A percentile compares a stretch with the other conserved stretches of the same genome.
Evolutionary conservation across 1,140 invertebrate species (phyloP).

Genomic region (Eurytemora carolleeae): DNA sequence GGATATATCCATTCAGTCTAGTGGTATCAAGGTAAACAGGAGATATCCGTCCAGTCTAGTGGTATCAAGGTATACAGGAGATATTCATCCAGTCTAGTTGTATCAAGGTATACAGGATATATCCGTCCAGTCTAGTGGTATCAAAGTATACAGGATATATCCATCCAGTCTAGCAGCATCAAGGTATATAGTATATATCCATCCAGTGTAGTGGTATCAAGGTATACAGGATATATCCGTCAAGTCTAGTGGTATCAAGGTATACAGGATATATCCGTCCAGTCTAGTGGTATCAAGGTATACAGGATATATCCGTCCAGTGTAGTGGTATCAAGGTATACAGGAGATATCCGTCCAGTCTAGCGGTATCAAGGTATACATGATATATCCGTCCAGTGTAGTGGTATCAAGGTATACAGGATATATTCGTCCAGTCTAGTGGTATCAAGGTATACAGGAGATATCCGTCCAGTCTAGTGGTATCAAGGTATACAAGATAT

Average conservation of each 20-base stretch:
- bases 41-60: too few species aligned
- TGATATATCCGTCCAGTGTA: conserved; percentile 92
- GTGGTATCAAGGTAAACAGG: conserved; percentile 79
- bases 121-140: not conserved
- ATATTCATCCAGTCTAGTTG: conserved; percentile 92
- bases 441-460: conserved; percentile 72
- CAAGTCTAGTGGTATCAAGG: too few species aligned
- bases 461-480: conserved; percentile 92
- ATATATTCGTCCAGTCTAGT: conserved; percentile 89
- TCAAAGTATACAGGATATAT: conserved; percentile 78
- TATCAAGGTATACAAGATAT: conserved; percentile 52
- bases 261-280: too few species aligned
- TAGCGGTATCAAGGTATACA: conserved; percentile 91
- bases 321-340: conserved; percentile 90
- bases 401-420: conserved; percentile 82
- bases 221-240: too few species aligned
- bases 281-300: too few species aligned
- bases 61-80: conserved; percentile 72
- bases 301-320: conserved; percentile 95
- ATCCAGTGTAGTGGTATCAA: conserved; percentile 34
- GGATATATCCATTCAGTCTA: conserved; percentile 92
- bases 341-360: conserved; percentile 81
- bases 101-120: conserved; percentile 54
- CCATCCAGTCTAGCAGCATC: conserved; percentile 87
- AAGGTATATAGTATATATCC: conserved; percentile 97